phyloP scores from a whole-genome alignment of 2,797 vertebrate genomes.

The Squalus acanthias region DNA sequence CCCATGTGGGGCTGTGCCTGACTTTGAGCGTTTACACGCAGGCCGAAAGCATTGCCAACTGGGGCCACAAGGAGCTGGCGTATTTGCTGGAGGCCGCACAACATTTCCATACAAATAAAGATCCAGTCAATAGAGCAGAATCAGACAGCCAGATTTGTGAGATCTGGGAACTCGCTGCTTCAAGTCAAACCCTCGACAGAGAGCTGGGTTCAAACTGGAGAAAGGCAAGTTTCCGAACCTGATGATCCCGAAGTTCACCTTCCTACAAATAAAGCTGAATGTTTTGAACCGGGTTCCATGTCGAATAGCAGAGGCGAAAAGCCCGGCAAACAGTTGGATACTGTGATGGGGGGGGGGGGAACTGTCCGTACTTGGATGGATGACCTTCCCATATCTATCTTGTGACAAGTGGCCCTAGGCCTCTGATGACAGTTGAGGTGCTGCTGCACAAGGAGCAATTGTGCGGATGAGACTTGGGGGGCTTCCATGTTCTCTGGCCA shows the following conservation, averaged over 20 bases:
- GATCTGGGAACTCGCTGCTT: not conserved
- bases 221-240: not conserved
- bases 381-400: not conserved
- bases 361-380: not conserved
- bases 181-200: not conserved
- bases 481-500: not conserved
- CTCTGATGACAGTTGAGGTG: too few relatives aligned
- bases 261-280: not conserved
- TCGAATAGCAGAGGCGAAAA: not conserved
- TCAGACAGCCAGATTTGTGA: not conserved
- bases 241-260: not conserved
- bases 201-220: not conserved
- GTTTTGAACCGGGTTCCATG: not conserved
- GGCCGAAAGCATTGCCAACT: not conserved
- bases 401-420: not conserved
- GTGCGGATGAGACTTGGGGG: not conserved
- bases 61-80: not conserved
- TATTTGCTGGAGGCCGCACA: not conserved
- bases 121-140: not conserved
- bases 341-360: not conserved
- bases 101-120: not conserved
- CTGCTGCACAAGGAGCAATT: not conserved
- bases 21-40: not conserved
- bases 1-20: not conserved
- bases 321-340: not conserved